Conservation (phyloP, 35 echinoderm and acorn worm genomes). For the Amphiura filiformis region DNA sequence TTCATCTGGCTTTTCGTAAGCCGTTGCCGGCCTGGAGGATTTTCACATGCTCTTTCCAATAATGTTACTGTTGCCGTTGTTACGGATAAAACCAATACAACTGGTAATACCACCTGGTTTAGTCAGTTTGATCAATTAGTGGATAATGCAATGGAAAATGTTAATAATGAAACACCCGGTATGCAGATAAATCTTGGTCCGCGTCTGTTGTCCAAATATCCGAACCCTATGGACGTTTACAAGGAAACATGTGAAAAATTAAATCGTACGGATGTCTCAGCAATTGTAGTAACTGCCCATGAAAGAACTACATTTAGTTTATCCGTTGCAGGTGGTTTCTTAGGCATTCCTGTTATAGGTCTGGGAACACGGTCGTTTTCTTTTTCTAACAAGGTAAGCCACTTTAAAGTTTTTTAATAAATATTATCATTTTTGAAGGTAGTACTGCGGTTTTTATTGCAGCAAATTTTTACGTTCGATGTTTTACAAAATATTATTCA, state of each 20-base stretch:
- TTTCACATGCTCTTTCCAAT: not conserved
- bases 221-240: conserved; percentile 37
- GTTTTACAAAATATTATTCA: too few species aligned
- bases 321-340: conserved; percentile 30
- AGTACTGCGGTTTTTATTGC: too few species aligned
- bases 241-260: conserved; percentile 1
- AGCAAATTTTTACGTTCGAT: too few species aligned
- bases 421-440: too few species aligned
- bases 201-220: not conserved
- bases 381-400: conserved; percentile 32
- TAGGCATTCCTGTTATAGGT: conserved; percentile 26
- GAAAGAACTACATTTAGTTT: conserved; percentile 24
- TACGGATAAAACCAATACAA: not conserved
- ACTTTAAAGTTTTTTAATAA: not conserved
- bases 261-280: conserved; percentile 18
- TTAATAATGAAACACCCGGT: not conserved
- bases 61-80: not conserved
- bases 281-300: conserved; percentile 1
- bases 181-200: conserved; percentile 19
- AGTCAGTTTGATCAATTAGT: not conserved
- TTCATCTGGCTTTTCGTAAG: not conserved
- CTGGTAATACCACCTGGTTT: too few species aligned
- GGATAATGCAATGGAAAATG: not conserved
- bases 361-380: conserved; percentile 9
- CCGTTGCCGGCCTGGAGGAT: not conserved